phyloP scores from a whole-genome alignment of 2,797 vertebrate species.

The Spheniscus humboldti region DNA sequence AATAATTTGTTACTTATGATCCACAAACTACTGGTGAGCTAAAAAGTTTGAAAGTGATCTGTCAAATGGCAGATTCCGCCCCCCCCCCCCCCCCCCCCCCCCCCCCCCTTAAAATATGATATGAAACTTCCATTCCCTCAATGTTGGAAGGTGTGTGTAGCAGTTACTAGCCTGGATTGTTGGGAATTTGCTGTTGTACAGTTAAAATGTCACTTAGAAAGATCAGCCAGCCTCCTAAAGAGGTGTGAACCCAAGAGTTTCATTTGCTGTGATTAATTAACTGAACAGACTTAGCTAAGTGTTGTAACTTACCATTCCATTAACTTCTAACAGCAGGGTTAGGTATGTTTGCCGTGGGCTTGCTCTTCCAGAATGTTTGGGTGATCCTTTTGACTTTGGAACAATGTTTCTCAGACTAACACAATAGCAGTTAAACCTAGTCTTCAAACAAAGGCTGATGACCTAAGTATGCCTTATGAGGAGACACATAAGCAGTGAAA shows the following conservation, averaged over 20 bases:
- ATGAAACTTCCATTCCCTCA: fast-evolving
- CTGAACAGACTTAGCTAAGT: neutral
- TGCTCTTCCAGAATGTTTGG: neutral
- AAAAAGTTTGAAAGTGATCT: neutral
- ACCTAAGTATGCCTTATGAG: neutral
- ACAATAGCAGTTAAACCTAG: neutral
- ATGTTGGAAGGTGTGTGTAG: neutral
- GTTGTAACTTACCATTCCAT: neutral
- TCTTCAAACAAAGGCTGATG: neutral
- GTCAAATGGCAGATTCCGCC: neutral
- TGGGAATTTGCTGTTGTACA: neutral
- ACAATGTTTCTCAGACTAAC: neutral
- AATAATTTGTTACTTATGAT: neutral
- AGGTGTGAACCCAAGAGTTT: neutral
- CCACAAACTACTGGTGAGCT: too few species aligned
- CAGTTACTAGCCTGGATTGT: neutral
- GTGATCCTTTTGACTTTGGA: neutral
- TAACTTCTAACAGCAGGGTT: neutral
- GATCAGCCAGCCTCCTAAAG: neutral
- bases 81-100: fast-evolving
- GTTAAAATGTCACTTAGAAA: neutral
- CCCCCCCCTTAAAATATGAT: fast-evolving
- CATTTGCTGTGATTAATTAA: neutral
- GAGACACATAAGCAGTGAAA: neutral
- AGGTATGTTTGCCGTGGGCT: neutral